These are phyloP conservation scores for Varanus komodoensis DNA, from an alignment of 2,113 vertebrate genomes.

Conservation along the genomic window DNA sequence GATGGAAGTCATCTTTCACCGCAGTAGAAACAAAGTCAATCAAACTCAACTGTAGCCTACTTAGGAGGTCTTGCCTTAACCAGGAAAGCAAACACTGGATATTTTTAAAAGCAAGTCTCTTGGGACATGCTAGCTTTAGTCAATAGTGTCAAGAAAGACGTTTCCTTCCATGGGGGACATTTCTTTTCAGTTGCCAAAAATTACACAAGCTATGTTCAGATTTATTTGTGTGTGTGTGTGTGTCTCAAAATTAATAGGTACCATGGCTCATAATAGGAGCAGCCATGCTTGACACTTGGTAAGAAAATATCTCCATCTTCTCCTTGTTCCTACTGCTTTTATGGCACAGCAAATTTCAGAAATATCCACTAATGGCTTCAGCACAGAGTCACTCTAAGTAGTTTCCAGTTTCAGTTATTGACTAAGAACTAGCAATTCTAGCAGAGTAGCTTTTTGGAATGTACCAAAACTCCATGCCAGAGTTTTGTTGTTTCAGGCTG, in stretches of 20 bases:
- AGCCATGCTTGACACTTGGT: background rate
- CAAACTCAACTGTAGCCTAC: slow-evolving; percentile 32
- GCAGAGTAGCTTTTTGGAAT: background rate
- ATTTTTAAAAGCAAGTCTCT: slow-evolving; percentile 36
- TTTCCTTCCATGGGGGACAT: slow-evolving; percentile 34
- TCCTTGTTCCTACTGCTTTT: background rate
- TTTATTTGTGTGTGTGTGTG: no score
- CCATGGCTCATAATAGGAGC: background rate
- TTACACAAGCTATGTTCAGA: background rate
- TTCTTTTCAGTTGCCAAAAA: slow-evolving; percentile 28
- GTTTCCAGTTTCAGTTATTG: background rate
- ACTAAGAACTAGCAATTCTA: background rate
- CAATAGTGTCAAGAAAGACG: slow-evolving; percentile 34
- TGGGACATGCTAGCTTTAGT: slow-evolving; percentile 21
- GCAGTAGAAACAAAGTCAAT: slow-evolving; percentile 28
- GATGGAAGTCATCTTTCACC: slow-evolving; percentile 43
- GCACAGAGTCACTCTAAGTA: background rate
- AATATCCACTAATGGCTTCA: background rate
- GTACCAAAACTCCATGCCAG: background rate
- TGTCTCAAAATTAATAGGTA: background rate
- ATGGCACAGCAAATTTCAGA: background rate
- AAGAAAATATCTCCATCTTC: background rate
- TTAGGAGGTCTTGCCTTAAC: slow-evolving; percentile 29
- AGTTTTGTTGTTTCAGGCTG: background rate
- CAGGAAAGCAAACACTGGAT: slow-evolving; percentile 35